phyloP scores from a whole-genome alignment of 2,888 invertebrate genomes.

The Drosophila mulleri region DNA sequence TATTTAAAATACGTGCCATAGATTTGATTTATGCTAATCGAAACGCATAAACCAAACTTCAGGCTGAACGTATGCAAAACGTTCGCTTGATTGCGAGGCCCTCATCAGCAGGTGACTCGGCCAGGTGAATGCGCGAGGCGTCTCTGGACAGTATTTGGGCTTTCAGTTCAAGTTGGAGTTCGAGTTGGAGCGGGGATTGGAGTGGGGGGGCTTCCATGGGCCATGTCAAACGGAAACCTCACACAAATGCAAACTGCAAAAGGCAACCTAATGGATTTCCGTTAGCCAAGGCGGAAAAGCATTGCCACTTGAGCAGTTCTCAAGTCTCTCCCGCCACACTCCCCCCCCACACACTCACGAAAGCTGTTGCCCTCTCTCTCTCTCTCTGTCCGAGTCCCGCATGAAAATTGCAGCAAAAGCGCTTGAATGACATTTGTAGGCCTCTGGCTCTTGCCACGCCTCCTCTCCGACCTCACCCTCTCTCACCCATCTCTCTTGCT shows the following conservation, averaged over 20 bases:
- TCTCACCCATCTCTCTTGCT: neutral
- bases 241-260: constrained; percentile 71
- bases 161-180: too few relatives aligned
- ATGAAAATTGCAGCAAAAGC: constrained; percentile 50
- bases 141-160: neutral
- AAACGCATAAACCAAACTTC: constrained; percentile 62
- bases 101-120: constrained; percentile 18
- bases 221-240: constrained; percentile 76
- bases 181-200: neutral
- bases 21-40: constrained; percentile 75
- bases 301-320: constrained; percentile 64
- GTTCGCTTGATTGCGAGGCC: constrained; percentile 54
- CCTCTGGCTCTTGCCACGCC: constrained; percentile 41
- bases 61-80: constrained; percentile 67
- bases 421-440: constrained; percentile 70
- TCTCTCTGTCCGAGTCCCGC: constrained; percentile 11
- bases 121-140: neutral
- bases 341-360: too few relatives aligned
- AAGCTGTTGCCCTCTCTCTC: too few relatives aligned
- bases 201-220: constrained; percentile 2
- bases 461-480: neutral
- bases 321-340: neutral
- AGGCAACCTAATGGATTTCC: constrained; percentile 78
- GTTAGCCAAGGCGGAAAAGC: constrained; percentile 70
- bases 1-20: constrained; percentile 38